Evolutionary conservation across 2,888 invertebrate species (phyloP), one percentile per base, ranked within the genome.

Genomic region (Tiliacea citrago): DNA sequence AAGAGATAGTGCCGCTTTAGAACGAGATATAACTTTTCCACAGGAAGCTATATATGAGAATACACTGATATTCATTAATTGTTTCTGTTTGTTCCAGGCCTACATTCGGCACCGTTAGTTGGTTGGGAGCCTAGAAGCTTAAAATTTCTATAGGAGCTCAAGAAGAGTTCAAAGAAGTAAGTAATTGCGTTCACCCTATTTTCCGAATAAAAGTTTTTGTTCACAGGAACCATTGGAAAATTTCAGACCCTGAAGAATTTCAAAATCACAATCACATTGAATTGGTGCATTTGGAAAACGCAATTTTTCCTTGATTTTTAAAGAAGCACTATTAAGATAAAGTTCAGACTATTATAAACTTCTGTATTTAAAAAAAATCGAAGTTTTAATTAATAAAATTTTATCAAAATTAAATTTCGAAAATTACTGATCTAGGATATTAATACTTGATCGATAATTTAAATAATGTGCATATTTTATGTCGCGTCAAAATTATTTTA

Each of bases 151-250:
- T 94, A 93, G 94, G 96, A 92, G 92, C 95, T 96, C 96, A 91
- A 91, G 95, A 95, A 93, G 96, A 96, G 95, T 96, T 95, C 94
- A 93, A 96, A 89, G 80, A 96, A 95, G 96, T 96, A 93, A 96
- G 96, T 96, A 93, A 91, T 89, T 70, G 84, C 89, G 91, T 91
- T 92, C 90, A 82, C 87, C 81, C 82, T 81, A 82, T 66, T 83
- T 75, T 74, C 81, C 65, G 69, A 82, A 75, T 82, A 85, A 84
- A 77, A 61, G 84, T 90, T 87, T 95, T 83, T 95, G 94, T 95
- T 94, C 89, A 73, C 96, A 86, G 79, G 79, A 68, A 67, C 58
- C 73, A 68, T 49, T 51, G 53, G 62, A 82, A 69, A 60, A 65
- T 70, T 62, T 61, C 63, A 70, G 71, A 75, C 18, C 58, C 45